Evolutionary conservation across 2,113 vertebrate species (phyloP).

Genomic region (Nycticorax nycticorax): DNA sequence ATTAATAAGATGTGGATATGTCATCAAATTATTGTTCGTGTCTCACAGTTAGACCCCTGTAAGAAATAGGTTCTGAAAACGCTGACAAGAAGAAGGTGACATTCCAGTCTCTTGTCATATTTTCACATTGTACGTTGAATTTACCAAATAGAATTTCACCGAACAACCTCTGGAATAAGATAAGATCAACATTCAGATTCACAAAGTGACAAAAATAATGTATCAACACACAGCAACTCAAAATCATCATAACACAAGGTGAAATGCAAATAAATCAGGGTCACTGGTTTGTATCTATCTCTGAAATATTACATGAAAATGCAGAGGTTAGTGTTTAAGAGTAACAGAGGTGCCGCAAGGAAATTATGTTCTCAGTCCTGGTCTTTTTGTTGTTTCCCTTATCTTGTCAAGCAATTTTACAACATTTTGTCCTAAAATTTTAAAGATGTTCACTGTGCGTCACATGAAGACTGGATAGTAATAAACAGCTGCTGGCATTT

Average conservation of each 20-base stretch:
- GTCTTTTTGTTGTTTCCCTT: not conserved
- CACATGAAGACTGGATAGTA: not conserved
- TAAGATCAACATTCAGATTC: not conserved
- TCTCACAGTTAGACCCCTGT: not conserved
- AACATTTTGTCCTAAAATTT: not conserved
- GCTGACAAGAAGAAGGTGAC: not conserved
- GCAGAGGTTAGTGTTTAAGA: not conserved
- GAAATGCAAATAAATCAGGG: not conserved
- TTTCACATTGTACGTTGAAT: not conserved
- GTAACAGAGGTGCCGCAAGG: not conserved
- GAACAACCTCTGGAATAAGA: not conserved
- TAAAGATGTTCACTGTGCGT: not conserved
- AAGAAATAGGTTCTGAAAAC: not conserved
- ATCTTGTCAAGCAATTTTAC: not conserved
- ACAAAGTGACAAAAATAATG: not conserved
- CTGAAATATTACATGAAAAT: not conserved
- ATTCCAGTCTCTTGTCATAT: not conserved
- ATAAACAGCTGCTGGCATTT: not conserved
- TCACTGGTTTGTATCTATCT: not conserved
- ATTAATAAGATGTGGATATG: constrained; percentile 22
- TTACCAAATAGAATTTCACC: not conserved
- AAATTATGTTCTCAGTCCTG: not conserved
- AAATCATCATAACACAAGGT: not conserved
- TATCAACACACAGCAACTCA: not conserved
- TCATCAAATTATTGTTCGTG: not conserved